Base-by-base conservation (phyloP, 2,113 vertebrate genomes). In the Tenrec ecaudatus region DNA sequence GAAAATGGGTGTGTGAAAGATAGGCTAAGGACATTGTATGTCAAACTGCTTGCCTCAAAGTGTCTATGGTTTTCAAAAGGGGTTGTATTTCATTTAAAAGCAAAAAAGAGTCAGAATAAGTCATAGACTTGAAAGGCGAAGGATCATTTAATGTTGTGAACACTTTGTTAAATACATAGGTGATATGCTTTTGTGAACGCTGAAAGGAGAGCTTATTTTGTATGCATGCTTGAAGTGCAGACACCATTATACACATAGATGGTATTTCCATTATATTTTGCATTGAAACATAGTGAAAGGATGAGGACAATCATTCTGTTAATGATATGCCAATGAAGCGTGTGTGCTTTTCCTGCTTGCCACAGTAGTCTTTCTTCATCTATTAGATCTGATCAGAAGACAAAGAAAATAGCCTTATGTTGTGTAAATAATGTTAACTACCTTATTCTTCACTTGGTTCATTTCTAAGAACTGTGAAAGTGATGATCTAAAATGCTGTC, bases 301-400 rank as follows among this genome's bases (percentile, higher is more conserved):
- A 27, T 90, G 27, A 84, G 73, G 23, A 78, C 43, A 92, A 91
- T 91, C 82, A 83, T 92, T 94, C 88, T 88, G 11, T 86, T 92
- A 96, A 96, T 93, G n/a, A 89, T 94, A 89, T 92, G 60, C 66
- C 62, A 94, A 79, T 89, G 94, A 96, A 84, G 81, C 89, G 89
- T 84, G 11, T 27, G 92, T 82, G 7, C 53, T 92, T 87, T 94
- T 71, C n/a, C 38, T 11, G 40, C 38, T 94, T 94, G 77, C 75
- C 43, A 89, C 40, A 89, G 81, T 91, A 77, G 43, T 79, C 71
- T 84, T 94, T 75, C 84, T 91, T 86, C 53, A 84, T 77, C 53
- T 93, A 82, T 92, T 91, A 95, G 57, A 91, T 89, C 86, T 94
- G 87, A 92, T 89, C 87, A 93, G 73, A 92, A 93, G n/a, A 88